A percentile compares a stretch with the other conserved stretches of the same genome.
phyloP scores from a whole-genome alignment of 2,888 invertebrate genomes.

The Gryllus longicercus region DNA sequence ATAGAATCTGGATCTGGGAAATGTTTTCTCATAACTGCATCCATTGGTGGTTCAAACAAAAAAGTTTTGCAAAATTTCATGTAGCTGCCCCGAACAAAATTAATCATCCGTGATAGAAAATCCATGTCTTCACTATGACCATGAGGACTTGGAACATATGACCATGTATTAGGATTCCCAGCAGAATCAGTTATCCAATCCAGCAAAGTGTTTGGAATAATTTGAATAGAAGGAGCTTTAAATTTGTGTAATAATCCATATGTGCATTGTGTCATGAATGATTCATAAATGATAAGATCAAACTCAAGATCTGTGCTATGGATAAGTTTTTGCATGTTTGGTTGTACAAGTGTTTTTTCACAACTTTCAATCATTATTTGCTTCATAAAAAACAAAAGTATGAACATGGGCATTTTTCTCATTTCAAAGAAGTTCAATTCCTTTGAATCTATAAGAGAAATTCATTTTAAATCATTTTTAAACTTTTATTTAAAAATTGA shows the following conservation, averaged over 20 bases:
- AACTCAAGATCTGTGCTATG: neutral
- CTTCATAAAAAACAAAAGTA: neutral
- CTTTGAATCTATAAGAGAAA: neutral
- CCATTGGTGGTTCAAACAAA: conserved; percentile 25
- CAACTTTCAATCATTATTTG: neutral
- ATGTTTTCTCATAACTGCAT: conserved; percentile 28
- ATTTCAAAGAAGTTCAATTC: neutral
- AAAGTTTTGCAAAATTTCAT: too few species aligned
- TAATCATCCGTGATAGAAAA: neutral
- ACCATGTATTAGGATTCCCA: neutral
- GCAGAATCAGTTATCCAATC: neutral
- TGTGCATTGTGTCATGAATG: neutral
- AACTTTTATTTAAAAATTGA: neutral
- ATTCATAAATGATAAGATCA: neutral
- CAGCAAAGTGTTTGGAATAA: neutral
- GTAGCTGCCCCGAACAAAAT: neutral
- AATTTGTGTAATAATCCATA: neutral
- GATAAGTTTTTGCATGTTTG: neutral
- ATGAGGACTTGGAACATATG: neutral
- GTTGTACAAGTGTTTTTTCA: neutral
- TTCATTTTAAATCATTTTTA: neutral
- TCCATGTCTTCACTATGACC: neutral
- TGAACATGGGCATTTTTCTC: neutral
- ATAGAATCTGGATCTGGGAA: conserved; percentile 23
- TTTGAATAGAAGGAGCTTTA: conserved; percentile 1